Conservation (phyloP, 2,797 vertebrate species). For the Sebastes hubbsi region DNA sequence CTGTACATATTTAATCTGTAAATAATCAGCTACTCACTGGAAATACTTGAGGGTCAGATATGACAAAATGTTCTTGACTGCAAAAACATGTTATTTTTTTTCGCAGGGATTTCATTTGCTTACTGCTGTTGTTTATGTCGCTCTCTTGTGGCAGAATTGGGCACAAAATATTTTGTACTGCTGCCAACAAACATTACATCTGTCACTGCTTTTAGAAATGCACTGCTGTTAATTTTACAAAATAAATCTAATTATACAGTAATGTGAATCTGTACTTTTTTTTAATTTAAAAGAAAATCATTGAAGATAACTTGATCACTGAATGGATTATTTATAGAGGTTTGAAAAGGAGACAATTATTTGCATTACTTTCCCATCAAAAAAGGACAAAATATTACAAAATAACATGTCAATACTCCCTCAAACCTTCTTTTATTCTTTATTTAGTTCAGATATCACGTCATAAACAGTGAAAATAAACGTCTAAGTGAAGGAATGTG, state of each 20-base stretch:
- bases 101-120: slow-evolving; percentile 24
- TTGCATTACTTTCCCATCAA: neutral
- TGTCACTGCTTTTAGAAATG: slow-evolving; percentile 42
- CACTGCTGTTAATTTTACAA: slow-evolving; percentile 45
- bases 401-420: neutral
- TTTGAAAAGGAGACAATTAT: neutral
- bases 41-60: slow-evolving; percentile 47
- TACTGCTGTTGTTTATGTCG: slow-evolving; percentile 53
- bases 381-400: neutral
- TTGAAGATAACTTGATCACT: neutral
- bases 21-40: slow-evolving; percentile 42
- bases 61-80: slow-evolving; percentile 18
- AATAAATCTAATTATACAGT: slow-evolving; percentile 62
- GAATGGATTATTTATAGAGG: neutral
- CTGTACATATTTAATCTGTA: slow-evolving; percentile 42
- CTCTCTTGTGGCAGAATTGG: slow-evolving; percentile 61
- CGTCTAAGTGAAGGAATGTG: neutral
- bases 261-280: slow-evolving; percentile 1
- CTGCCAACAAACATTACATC: neutral
- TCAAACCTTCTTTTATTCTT: neutral
- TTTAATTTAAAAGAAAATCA: neutral
- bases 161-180: slow-evolving; percentile 28
- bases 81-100: slow-evolving; percentile 13
- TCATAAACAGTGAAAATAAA: neutral
- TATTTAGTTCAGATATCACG: neutral